These are phyloP conservation scores for Liopterus haemorrhoidalis DNA, from an alignment of 2,888 invertebrate species.

Conservation along the genomic window DNA sequence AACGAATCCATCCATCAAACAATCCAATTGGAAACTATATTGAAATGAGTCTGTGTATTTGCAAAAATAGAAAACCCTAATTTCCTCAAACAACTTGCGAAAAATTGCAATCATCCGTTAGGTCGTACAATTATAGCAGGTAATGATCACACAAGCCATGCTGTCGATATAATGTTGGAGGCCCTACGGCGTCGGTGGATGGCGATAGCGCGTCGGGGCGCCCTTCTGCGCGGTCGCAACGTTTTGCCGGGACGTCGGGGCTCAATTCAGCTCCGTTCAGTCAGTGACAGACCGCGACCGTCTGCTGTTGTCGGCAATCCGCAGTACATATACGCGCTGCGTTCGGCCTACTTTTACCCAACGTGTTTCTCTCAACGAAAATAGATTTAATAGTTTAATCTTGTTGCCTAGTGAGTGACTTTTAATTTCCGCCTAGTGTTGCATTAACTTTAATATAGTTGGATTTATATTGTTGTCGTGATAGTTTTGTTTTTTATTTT, in stretches of 20 bases:
- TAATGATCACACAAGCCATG: conserved; percentile 14
- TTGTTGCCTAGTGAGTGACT: too few species aligned
- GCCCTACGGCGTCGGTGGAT: conserved; percentile 7
- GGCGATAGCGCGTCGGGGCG: conserved; percentile 4
- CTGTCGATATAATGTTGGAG: conserved; percentile 15
- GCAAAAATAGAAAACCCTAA: conserved; percentile 12
- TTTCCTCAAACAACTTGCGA: conserved; percentile 22
- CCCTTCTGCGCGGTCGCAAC: conserved; percentile 19
- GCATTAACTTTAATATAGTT: too few species aligned
- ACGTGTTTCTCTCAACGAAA: too few species aligned
- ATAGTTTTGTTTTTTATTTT: too few species aligned
- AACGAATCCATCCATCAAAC: too few species aligned
- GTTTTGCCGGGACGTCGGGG: conserved; percentile 22
- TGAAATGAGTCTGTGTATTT: too few species aligned
- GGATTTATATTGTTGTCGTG: too few species aligned
- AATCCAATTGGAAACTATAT: too few species aligned
- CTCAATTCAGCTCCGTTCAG: conserved; percentile 25
- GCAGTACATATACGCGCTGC: conserved; percentile 5
- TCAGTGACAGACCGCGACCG: conserved; percentile 14
- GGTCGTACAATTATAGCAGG: conserved; percentile 19
- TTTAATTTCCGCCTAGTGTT: too few species aligned
- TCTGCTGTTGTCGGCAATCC: conserved; percentile 13
- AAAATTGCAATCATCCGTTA: conserved; percentile 20
- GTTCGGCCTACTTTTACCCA: too few species aligned
- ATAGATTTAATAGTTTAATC: too few species aligned